Evolutionary conservation across 2,797 vertebrate species (phyloP).

Genomic region (Austrolebias charrua): DNA sequence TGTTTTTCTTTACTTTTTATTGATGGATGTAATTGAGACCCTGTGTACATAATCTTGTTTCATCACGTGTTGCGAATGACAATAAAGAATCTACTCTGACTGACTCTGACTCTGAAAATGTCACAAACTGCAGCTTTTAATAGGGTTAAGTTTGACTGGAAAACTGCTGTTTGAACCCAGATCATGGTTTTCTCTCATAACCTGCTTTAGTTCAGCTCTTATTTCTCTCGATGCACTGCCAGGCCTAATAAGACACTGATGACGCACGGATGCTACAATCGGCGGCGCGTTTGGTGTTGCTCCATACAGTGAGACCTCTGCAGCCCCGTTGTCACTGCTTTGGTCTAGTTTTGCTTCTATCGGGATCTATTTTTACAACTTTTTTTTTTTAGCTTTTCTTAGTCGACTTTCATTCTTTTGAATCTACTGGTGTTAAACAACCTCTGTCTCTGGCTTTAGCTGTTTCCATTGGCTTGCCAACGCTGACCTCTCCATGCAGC

Average conservation of each 20-base stretch:
- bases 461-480: constrained; percentile 20
- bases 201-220: background rate
- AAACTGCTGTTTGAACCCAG: background rate
- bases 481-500: constrained; percentile 33
- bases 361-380: constrained; percentile 5
- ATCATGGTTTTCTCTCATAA: background rate
- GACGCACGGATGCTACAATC: constrained; percentile 3
- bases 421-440: constrained; percentile 25
- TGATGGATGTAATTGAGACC: no score
- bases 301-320: constrained; percentile 18
- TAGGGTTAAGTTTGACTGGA: no score
- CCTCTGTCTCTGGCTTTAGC: constrained; percentile 36
- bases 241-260: background rate
- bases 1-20: no score
- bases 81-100: no score
- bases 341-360: constrained; percentile 1
- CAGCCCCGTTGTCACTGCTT: constrained; percentile 19
- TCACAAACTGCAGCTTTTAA: no score
- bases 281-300: constrained; percentile 10
- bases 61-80: no score
- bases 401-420: constrained; percentile 17
- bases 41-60: no score
- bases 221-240: constrained; percentile 1
- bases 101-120: no score
- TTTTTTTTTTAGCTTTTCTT: constrained; percentile 17